Base-by-base conservation (phyloP, 2,113 vertebrate species). In the Alectura lathami region DNA sequence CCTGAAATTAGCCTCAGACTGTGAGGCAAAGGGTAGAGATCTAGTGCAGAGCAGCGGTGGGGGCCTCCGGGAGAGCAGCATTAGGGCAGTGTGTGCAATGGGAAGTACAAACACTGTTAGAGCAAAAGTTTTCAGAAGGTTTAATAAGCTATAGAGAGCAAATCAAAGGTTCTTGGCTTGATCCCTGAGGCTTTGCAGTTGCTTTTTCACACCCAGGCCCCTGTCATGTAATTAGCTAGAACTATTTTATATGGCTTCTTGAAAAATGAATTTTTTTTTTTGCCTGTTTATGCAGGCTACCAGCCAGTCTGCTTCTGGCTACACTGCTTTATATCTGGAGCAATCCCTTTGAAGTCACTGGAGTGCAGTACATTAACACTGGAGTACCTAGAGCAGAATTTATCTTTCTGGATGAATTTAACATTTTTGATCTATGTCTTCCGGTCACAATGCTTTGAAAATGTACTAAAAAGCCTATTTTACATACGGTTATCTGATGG, bases 141-240 rank as follows among this genome's bases (percentile, higher is more conserved):
- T 91, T 93, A 88, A 47, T 57, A 50, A 77, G 68, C 75, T 63
- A 54, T 11, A 21, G 72, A 48, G 85, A 73, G 78, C 67, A 82
- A 95, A 95, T 93, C 75, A 80, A 91, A 95, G 87, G 45, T 23
- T 5, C 72, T 63, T 67, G 89, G 72, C 84, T 29, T 2, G 0
- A 6, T 72, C 82, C 87, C 68, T 1, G 91, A 83, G 91, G 95
- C 85, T 92, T 89, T 59, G 93, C 94, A 53, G 82, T 92, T 76
- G 63, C 78, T 85, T 8, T 95, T 94, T 97, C 94, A 83, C 95
- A 88, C 95, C 91, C 87, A 75, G 94, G 63, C 75, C 91, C 67
- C 91, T 51, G 79, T 80, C 88, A 82, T 17, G 2, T 88, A 89
- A 95, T 97, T 89, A 96, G 84, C 86, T 29, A 17, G 10, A 36